Percentiles rank a stretch among this genome's conserved stretches.
Evolutionary conservation across 2,113 vertebrate genomes (phyloP).

Genomic region (Myotis lucifugus): DNA sequence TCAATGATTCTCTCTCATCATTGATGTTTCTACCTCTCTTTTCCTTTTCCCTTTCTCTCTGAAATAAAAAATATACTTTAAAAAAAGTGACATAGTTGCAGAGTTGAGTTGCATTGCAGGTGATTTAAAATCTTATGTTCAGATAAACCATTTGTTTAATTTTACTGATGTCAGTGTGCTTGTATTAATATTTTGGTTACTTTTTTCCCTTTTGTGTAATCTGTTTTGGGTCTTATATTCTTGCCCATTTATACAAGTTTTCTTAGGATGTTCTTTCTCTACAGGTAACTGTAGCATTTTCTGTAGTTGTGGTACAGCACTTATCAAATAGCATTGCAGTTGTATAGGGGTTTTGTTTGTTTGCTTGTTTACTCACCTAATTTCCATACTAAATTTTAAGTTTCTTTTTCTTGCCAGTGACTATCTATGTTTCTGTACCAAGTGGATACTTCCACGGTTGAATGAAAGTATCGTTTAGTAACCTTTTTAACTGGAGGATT

Average conservation of each 20-base stretch:
- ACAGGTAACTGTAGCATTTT: neutral
- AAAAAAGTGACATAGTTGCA: neutral
- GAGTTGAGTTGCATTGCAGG: conserved; percentile 8
- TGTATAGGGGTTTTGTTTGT: neutral
- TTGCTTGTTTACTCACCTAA: neutral
- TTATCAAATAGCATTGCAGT: neutral
- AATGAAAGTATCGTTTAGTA: conserved; percentile 25
- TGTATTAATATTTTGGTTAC: conserved; percentile 16
- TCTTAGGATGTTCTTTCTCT: neutral
- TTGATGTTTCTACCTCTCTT: too few relatives aligned
- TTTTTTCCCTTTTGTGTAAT: neutral
- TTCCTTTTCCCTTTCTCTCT: too few relatives aligned
- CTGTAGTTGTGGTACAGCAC: neutral
- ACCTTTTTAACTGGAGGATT: neutral
- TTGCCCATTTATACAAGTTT: neutral
- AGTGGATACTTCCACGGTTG: neutral
- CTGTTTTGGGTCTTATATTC: neutral
- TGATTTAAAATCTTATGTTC: conserved; percentile 38
- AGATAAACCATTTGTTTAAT: conserved; percentile 16
- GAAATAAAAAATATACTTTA: too few relatives aligned
- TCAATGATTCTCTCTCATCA: too few relatives aligned
- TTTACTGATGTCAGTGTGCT: conserved; percentile 24
- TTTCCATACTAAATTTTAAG: conserved; percentile 20
- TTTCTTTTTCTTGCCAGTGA: neutral
- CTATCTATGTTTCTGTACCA: conserved; percentile 18